These are phyloP conservation scores for Diloba caeruleocephala DNA, from an alignment of 2,888 invertebrate species.

Conservation along the genomic window DNA sequence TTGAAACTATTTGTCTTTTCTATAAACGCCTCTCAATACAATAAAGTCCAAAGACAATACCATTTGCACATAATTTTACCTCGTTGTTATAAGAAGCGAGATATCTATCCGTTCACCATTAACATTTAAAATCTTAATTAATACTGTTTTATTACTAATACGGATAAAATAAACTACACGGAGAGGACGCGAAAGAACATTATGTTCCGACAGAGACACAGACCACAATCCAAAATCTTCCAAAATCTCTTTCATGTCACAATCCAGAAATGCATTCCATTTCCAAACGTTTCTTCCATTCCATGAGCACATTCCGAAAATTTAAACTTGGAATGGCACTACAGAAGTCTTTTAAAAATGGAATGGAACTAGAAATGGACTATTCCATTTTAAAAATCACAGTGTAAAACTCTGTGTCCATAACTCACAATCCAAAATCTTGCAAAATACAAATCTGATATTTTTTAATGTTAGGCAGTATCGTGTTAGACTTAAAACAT, in stretches of 20 bases:
- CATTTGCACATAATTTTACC: constrained; percentile 48
- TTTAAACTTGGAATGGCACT: constrained; percentile 54
- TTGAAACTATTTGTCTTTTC: constrained; percentile 75
- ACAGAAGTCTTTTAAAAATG: constrained; percentile 59
- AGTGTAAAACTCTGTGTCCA: constrained; percentile 54
- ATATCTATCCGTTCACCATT: constrained; percentile 53
- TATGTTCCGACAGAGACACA: constrained; percentile 46
- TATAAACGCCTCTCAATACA: constrained; percentile 56
- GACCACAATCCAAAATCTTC: constrained; percentile 44
- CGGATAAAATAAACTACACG: constrained; percentile 68
- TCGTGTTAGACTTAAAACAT: constrained; percentile 81
- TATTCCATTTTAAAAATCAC: constrained; percentile 60
- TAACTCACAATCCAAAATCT: constrained; percentile 57
- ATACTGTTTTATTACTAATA: constrained; percentile 73
- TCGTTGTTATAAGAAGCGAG: constrained; percentile 61
- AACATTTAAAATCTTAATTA: constrained; percentile 72
- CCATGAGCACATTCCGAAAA: constrained; percentile 48
- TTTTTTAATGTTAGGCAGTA: constrained; percentile 81
- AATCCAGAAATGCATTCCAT: constrained; percentile 55
- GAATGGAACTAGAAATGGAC: constrained; percentile 60
- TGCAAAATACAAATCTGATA: constrained; percentile 73
- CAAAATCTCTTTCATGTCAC: constrained; percentile 46
- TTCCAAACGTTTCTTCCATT: constrained; percentile 49
- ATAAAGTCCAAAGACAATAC: constrained; percentile 37
- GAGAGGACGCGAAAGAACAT: constrained; percentile 60